phyloP scores from a whole-genome alignment of 2,888 invertebrate species.

The Patella depressa region DNA sequence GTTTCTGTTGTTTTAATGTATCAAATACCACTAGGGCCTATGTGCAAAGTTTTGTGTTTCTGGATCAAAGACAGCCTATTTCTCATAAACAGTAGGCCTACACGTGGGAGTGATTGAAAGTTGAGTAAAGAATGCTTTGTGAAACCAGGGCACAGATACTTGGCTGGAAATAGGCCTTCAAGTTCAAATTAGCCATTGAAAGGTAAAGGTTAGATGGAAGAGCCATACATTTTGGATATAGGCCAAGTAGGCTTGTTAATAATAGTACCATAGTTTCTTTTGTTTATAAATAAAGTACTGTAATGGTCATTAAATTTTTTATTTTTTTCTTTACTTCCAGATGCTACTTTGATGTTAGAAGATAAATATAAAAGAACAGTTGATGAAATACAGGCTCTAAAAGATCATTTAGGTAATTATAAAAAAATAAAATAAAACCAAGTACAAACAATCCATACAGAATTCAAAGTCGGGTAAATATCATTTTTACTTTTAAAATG shows the following conservation, averaged over 20 bases:
- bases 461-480: neutral
- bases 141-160: no score
- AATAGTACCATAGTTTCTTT: conserved; percentile 7
- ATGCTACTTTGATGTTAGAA: conserved; percentile 64
- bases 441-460: no score
- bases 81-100: no score
- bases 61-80: no score
- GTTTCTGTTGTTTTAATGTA: neutral
- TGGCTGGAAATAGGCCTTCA: no score
- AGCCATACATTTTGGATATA: no score
- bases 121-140: no score
- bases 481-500: neutral
- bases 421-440: no score
- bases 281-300: neutral
- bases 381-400: conserved; percentile 69
- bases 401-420: conserved; percentile 65
- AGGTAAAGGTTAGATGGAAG: no score
- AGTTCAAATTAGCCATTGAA: no score
- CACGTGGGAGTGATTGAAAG: no score
- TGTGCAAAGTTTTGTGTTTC: no score
- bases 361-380: conserved; percentile 68
- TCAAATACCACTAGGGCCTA: neutral
- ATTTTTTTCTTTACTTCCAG: conserved; percentile 41
- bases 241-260: neutral
- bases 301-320: neutral